Evolutionary conservation across 1,140 invertebrate genomes (phyloP), one percentile per base, ranked within the genome.

Genomic region (Babylonia areolata): DNA sequence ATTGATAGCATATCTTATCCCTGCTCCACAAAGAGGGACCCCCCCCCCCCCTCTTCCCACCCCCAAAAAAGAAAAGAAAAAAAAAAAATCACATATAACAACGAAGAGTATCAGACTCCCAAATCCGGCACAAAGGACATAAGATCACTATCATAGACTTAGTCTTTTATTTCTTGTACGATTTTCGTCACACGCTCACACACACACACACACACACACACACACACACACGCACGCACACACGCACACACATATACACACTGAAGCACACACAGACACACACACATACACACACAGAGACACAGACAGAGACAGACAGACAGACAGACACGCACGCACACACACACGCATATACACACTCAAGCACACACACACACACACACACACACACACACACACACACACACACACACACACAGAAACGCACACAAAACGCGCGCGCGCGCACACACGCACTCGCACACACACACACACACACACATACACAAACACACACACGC

Each of bases 381-480:
- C 73, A 23, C 31, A 75, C 31, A 35, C 73, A 75, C 31, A 23
- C 73, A 75, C 73, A 23, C 23, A 35, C 31, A 35, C 73, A 75
- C 73, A 35, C 73, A 75, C 73, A 23, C 73, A 35, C 73, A 75
- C 73, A 35, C 73, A 75, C 73, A 35, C 73, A n/a, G n/a, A n/a
- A n/a, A n/a, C n/a, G n/a, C n/a, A n/a, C n/a, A n/a, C n/a, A n/a
- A n/a, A n/a, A 35, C 73, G 28, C 73, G 28, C 73, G 35, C 73
- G 28, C 73, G 28, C 73, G 28, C 73, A 35, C 73, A 35, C 73
- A 75, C 31, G 28, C 73, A 75, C 73, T 11, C 69, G 28, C 69
- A 71, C 69, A 71, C 69, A 71, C 69, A 71, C 69, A 71, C 69
- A 71, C 69, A 71, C 69, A 71, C 69, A 71, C 69, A 71, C 69